Evolutionary conservation across 2,113 vertebrate genomes (phyloP).

Genomic region (Cheirogaleus medius): DNA sequence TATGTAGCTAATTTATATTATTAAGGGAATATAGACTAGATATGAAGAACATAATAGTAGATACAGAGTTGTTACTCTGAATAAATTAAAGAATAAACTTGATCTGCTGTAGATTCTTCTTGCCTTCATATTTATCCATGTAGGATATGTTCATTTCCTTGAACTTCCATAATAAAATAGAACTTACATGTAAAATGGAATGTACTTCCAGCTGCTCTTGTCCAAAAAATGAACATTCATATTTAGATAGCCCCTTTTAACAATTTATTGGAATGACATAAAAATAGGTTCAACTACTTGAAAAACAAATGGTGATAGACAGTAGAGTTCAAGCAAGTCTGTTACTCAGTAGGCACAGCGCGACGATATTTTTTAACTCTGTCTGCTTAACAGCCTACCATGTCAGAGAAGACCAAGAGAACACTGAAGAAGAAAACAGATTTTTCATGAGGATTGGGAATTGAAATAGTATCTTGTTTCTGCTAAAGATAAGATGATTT

Average conservation of each 20-base stretch:
- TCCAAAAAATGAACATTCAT: conserved; percentile 80
- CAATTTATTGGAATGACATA: conserved; percentile 67
- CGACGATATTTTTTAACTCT: too few relatives aligned
- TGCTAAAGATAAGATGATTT: too few relatives aligned
- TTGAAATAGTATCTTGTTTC: too few relatives aligned
- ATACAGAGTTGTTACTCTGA: background rate
- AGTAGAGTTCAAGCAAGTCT: conserved; percentile 66
- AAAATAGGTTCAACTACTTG: conserved; percentile 69
- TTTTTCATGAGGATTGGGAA: too few relatives aligned
- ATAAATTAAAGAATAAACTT: conserved; percentile 37
- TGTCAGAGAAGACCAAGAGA: too few relatives aligned
- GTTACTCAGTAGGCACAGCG: background rate
- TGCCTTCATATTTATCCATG: background rate
- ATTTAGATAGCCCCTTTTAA: conserved; percentile 82
- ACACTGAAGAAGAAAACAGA: too few relatives aligned
- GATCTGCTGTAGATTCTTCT: background rate
- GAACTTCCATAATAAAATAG: conserved; percentile 66
- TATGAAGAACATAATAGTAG: background rate
- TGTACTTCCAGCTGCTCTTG: conserved; percentile 73
- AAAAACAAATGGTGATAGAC: conserved; percentile 68
- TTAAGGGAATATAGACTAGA: background rate
- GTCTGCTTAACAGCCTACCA: too few relatives aligned
- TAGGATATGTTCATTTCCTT: background rate
- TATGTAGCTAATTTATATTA: background rate
- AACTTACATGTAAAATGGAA: conserved; percentile 72